Evolutionary conservation across 2,797 vertebrate genomes (phyloP).

Genomic region (Lutjanus campechanus): DNA sequence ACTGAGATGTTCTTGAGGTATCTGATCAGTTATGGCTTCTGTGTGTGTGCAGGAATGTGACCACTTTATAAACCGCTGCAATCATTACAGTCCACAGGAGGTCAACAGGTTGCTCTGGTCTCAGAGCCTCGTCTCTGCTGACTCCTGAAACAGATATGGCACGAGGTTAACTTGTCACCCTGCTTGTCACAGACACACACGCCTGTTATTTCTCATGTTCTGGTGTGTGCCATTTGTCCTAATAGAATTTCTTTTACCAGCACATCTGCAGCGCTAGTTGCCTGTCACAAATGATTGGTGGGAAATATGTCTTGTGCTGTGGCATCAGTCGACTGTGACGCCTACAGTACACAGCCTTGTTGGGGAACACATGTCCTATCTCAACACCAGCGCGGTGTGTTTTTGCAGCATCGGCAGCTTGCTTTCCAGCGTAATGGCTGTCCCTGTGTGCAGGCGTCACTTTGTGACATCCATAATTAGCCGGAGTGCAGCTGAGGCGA

Average conservation of each 20-base stretch:
- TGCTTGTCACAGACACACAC: conserved; percentile 21
- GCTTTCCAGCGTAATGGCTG: conserved; percentile 53
- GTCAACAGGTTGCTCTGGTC: background rate
- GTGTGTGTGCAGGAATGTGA: background rate
- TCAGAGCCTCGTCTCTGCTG: background rate
- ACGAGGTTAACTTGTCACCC: background rate
- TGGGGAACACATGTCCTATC: conserved; percentile 46
- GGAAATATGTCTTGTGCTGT: conserved; percentile 20
- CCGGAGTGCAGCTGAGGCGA: conserved; percentile 42
- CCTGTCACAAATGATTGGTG: conserved; percentile 50
- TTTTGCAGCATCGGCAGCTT: conserved; percentile 57
- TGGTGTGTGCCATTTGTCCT: conserved; percentile 21
- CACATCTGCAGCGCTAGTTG: conserved; percentile 23
- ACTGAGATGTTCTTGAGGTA: background rate
- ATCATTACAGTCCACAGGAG: background rate
- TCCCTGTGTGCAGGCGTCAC: conserved; percentile 28
- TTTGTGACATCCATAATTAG: conserved; percentile 74
- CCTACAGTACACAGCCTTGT: conserved; percentile 29
- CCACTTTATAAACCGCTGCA: background rate
- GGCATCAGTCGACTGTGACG: conserved; percentile 35
- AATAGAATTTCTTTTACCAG: conserved; percentile 21
- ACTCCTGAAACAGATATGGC: conserved; percentile 8
- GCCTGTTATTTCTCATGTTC: conserved; percentile 25
- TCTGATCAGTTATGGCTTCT: background rate
- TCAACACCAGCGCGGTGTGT: conserved; percentile 15